Evolutionary conservation across 2,113 vertebrate genomes (phyloP).

Genomic region (Jacana jacana): DNA sequence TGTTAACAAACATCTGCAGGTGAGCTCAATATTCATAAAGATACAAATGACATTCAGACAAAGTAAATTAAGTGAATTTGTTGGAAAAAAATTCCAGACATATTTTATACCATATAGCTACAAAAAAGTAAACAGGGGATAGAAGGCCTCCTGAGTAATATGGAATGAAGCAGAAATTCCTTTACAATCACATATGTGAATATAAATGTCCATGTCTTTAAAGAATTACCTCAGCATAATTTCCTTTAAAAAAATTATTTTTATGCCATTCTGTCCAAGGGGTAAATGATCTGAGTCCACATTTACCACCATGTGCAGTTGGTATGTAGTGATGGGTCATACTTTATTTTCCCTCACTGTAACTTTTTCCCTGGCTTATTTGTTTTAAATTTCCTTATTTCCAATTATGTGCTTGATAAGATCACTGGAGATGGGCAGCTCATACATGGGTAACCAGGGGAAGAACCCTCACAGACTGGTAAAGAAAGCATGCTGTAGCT

Average conservation of each 20-base stretch:
- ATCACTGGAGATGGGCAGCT: neutral
- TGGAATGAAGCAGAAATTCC: neutral
- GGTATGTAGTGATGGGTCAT: neutral
- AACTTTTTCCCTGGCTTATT: neutral
- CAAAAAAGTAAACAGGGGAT: neutral
- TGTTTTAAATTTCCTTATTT: neutral
- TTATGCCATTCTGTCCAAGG: neutral
- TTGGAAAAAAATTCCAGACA: neutral
- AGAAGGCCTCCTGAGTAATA: neutral
- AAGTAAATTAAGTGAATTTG: neutral
- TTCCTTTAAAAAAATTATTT: neutral
- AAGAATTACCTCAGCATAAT: neutral
- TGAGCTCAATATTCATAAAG: neutral
- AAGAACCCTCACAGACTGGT: neutral
- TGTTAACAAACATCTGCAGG: slow-evolving; percentile 15
- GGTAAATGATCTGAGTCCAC: neutral
- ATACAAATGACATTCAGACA: neutral
- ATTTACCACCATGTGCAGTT: neutral
- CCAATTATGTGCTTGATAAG: neutral
- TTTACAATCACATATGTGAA: neutral
- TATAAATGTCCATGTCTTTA: neutral
- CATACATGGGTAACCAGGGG: neutral
- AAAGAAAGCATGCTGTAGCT: neutral
- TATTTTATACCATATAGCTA: neutral
- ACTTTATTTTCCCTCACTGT: neutral